A percentile compares a stretch with the other conserved stretches of the same genome.
These are phyloP conservation scores for Archocentrus centrarchus DNA, from an alignment of 2,113 vertebrate species.

Conservation along the genomic window DNA sequence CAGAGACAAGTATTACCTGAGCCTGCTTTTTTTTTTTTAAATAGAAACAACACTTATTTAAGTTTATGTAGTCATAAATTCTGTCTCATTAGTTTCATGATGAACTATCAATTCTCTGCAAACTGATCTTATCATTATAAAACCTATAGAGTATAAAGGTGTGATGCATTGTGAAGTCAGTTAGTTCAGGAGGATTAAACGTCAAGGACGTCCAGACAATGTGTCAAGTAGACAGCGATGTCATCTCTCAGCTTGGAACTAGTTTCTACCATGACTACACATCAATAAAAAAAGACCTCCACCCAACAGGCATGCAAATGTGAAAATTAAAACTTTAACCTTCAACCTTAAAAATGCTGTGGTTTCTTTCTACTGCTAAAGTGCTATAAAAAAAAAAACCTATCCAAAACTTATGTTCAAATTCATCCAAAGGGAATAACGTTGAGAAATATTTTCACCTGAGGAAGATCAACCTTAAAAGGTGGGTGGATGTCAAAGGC, in stretches of 20 bases:
- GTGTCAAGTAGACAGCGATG: neutral
- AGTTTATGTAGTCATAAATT: neutral
- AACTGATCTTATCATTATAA: neutral
- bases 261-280: neutral
- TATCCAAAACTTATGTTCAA: neutral
- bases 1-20: neutral
- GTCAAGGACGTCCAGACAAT: neutral
- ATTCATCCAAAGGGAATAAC: rapidly evolving
- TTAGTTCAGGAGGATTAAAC: neutral
- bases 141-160: neutral
- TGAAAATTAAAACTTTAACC: too few species aligned
- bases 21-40: neutral
- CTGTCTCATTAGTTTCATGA: neutral
- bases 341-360: too few species aligned
- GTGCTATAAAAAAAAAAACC: neutral
- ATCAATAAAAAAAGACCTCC: neutral
- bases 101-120: neutral
- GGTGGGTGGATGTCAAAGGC: neutral
- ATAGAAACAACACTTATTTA: neutral
- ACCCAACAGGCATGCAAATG: neutral
- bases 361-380: neutral
- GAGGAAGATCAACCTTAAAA: neutral
- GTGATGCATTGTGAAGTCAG: neutral
- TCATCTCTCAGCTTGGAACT: neutral
- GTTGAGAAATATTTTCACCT: neutral